Conservation (phyloP, 1,140 invertebrate genomes). For the Portunus trituberculatus region DNA sequence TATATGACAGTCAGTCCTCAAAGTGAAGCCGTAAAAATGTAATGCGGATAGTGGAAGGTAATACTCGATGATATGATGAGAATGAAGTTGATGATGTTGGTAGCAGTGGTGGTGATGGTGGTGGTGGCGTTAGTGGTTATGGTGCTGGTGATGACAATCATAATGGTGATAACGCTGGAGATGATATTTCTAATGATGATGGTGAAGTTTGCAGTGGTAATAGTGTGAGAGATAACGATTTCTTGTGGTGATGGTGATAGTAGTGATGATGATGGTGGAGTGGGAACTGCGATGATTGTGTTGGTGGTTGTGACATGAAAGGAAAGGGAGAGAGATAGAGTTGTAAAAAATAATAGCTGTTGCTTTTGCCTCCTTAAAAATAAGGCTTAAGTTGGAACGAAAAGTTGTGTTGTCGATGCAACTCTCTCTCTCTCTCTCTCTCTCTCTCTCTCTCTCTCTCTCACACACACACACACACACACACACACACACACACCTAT, state of each 20-base stretch:
- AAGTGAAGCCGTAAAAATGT: neutral
- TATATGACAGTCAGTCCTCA: conserved; percentile 2
- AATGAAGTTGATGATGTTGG: neutral
- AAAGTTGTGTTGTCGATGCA: no score
- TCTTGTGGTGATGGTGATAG: no score
- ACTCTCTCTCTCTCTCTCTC: neutral
- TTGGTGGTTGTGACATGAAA: neutral
- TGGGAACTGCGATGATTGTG: neutral
- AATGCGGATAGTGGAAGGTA: conserved; percentile 3
- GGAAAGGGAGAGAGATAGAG: no score
- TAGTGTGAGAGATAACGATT: no score
- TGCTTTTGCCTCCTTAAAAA: neutral
- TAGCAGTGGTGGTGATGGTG: neutral
- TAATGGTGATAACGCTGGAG: no score
- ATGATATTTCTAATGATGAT: no score
- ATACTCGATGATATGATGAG: conserved; percentile 14
- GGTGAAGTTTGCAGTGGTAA: no score
- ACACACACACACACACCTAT: neutral
- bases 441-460: conserved; percentile 15
- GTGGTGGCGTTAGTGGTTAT: neutral
- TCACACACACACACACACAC: neutral
- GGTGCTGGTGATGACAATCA: no score
- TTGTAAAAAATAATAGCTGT: neutral
- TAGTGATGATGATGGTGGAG: neutral
- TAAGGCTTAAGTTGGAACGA: no score